phyloP scores from a whole-genome alignment of 92 coral and sea anemone genomes.

The Pocillopora meandrina region DNA sequence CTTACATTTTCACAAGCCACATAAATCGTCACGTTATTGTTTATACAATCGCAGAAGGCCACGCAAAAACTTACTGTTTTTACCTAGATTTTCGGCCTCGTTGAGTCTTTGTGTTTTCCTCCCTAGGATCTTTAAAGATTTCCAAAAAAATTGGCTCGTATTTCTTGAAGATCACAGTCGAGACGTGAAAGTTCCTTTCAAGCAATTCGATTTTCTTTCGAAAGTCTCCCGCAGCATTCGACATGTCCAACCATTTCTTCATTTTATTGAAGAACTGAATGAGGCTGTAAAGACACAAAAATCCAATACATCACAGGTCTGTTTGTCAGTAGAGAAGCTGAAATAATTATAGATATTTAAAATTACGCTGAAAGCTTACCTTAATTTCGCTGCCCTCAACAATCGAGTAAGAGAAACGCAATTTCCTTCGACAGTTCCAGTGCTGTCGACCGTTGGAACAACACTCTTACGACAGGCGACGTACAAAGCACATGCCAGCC shows the following conservation, averaged over 20 bases:
- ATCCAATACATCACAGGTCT: constrained; percentile 19
- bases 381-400: constrained; percentile 86
- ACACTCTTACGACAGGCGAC: constrained; percentile 93
- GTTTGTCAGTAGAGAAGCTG: background rate
- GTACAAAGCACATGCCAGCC: constrained; percentile 95
- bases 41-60: constrained; percentile 33
- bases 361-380: constrained; percentile 57
- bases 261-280: constrained; percentile 97
- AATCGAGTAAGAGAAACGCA: constrained; percentile 96
- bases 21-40: constrained; percentile 52
- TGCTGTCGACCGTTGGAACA: constrained; percentile 92
- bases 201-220: constrained; percentile 92
- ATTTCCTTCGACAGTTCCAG: constrained; percentile 88
- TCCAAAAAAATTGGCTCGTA: constrained; percentile 91
- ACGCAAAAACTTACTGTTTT: constrained; percentile 31
- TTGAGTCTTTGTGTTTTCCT: constrained; percentile 74
- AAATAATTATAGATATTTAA: constrained; percentile 12
- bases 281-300: constrained; percentile 64
- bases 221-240: constrained; percentile 86
- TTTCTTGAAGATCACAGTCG: constrained; percentile 96
- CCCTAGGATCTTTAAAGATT: constrained; percentile 87
- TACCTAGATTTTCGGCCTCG: constrained; percentile 94
- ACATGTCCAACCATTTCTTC: constrained; percentile 99
- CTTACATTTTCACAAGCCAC: constrained; percentile 18
- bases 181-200: constrained; percentile 94